Percentiles rank a stretch among this genome's conserved stretches.
These are phyloP conservation scores for Drosophila auraria DNA, from an alignment of 1,140 invertebrate species.

Conservation along the genomic window DNA sequence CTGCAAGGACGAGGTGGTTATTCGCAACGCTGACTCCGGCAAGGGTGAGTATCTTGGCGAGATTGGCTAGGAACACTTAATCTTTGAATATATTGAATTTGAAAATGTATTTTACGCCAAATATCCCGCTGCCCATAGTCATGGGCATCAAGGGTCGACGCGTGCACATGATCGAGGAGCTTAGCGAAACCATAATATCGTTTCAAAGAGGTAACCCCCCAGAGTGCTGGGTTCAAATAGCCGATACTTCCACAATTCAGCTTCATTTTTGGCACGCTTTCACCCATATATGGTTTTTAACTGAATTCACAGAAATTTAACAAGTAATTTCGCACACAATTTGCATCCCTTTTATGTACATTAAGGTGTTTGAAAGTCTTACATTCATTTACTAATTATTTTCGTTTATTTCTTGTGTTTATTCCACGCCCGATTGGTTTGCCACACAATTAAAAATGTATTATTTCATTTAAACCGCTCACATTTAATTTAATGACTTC, in stretches of 20 bases:
- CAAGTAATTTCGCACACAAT: no score
- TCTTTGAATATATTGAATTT: slow-evolving; percentile 23
- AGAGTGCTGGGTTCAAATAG: slow-evolving; percentile 11
- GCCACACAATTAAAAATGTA: background rate
- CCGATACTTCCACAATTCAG: background rate
- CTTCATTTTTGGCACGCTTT: slow-evolving; percentile 30
- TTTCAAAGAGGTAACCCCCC: slow-evolving; percentile 96
- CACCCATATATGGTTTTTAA: background rate
- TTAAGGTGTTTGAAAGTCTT: background rate
- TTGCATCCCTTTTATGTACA: background rate
- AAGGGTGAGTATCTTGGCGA: slow-evolving; percentile 90
- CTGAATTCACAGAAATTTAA: slow-evolving; percentile 7
- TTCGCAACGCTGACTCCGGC: slow-evolving; percentile 96
- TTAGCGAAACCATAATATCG: slow-evolving; percentile 98
- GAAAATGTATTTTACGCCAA: slow-evolving; percentile 73
- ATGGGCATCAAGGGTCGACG: slow-evolving; percentile 99
- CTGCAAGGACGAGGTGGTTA: slow-evolving; percentile 97
- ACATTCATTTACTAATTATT: background rate
- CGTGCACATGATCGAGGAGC: slow-evolving; percentile 98
- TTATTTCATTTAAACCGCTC: background rate
- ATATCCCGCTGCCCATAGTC: slow-evolving; percentile 87
- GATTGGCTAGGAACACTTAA: background rate
- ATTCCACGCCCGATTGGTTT: background rate
- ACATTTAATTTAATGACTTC: background rate
- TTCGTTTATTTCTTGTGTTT: background rate